Base-by-base conservation (phyloP, 2,888 invertebrate genomes). In the Tineola bisselliella region DNA sequence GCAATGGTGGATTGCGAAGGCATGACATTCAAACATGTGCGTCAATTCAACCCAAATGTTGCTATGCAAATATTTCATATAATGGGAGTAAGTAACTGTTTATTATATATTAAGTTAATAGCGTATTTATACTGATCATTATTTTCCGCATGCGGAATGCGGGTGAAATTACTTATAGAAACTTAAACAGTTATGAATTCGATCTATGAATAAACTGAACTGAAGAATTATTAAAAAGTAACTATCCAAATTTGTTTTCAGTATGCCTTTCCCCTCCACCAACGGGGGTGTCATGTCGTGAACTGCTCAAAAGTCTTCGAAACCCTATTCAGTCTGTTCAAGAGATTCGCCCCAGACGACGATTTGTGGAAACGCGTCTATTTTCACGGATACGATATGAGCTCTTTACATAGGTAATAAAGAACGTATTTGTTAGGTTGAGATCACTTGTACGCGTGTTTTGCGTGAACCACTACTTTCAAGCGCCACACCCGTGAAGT, bases 271-370 rank as follows among this genome's bases (percentile, higher is more conserved):
- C 93, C 94, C 0, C 84, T 92, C 67, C 90, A 91, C 65, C 91
- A 92, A 60, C 88, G 91, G 44, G 92, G 92, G 0, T 87, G 94
- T 52, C 94, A 94, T 77, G 90, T 94, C 31, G 84, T 94, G 2
- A 91, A 93, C 74, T 93, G 94, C 72, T 93, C 93, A 1, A 91
- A 93, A 87, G 80, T 92, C 2, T 94, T 94, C 72, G 93, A 93
- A 73, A 89, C 91, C 15, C 88, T 92, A 38, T 93, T 91, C 73
- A 89, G 91, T 63, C 87, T 94, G 59, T 94, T 94, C 76, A 92
- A 91, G 67, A 91, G 93, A 0, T 84, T 94, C 61, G 82, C 93
- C 17, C 91, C 91, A 64, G 87, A 89, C 6, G 81, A 88, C 60
- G 80, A 80, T 15, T 89, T 93, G 86, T 89, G 89, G 71, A 87